Conservation (phyloP, 2,113 vertebrate genomes). For the Dendropsophus ebraccatus region DNA sequence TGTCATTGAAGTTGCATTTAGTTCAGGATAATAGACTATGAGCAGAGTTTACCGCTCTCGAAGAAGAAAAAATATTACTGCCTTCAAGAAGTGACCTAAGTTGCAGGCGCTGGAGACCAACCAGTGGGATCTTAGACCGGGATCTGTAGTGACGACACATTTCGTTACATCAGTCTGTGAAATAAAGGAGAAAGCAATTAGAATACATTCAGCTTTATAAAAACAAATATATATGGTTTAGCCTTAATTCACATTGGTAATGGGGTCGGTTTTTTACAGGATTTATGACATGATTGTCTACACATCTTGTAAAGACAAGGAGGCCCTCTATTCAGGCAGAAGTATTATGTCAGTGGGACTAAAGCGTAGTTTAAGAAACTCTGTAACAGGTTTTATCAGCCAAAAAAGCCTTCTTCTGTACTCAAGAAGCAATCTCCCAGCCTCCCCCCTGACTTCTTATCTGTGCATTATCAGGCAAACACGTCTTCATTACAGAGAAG, state of each 20-base stretch:
- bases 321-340: too few relatives aligned
- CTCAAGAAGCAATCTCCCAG: too few relatives aligned
- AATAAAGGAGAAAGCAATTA: conserved; percentile 47
- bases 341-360: too few relatives aligned
- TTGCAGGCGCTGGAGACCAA: conserved; percentile 80
- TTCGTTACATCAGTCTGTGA: conserved; percentile 88
- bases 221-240: not conserved
- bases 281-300: not conserved
- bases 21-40: not conserved
- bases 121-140: conserved; percentile 89
- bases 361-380: too few relatives aligned
- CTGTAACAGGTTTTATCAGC: too few relatives aligned
- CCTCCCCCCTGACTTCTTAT: too few relatives aligned
- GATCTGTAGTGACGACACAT: conserved; percentile 89
- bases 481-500: too few relatives aligned
- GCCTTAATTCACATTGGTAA: not conserved
- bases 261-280: not conserved
- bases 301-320: too few relatives aligned
- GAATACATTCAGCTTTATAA: not conserved
- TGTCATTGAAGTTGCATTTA: not conserved
- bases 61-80: conserved; percentile 85
- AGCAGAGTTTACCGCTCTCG: conserved; percentile 83
- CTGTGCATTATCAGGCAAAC: too few relatives aligned
- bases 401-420: too few relatives aligned
- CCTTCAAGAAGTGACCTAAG: conserved; percentile 89